Evolutionary conservation across 2,797 vertebrate species (phyloP).

Genomic region (Phalanger gymnotis): DNA sequence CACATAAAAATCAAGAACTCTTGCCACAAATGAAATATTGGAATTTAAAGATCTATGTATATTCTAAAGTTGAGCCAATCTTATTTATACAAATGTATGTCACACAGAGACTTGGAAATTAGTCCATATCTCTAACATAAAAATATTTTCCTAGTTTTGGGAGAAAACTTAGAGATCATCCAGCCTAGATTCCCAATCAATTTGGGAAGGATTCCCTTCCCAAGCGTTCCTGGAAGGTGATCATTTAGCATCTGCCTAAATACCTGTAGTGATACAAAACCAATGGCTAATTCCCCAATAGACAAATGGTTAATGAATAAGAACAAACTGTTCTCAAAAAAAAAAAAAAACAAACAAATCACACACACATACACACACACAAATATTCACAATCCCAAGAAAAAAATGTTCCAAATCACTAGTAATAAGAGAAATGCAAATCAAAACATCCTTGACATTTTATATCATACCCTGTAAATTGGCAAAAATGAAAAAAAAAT

Average conservation of each 20-base stretch:
- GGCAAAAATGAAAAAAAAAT: not conserved
- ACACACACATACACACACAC: not conserved
- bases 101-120: not conserved
- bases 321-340: not conserved
- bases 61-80: not conserved
- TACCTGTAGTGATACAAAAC: not conserved
- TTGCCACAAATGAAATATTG: not conserved
- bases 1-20: not conserved
- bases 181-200: not conserved
- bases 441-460: not conserved
- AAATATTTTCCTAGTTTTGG: not conserved
- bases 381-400: not conserved
- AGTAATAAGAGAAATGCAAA: not conserved
- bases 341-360: too few relatives aligned
- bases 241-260: not conserved
- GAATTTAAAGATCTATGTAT: not conserved
- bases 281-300: not conserved
- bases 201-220: not conserved
- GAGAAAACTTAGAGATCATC: not conserved
- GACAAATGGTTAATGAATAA: not conserved
- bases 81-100: not conserved
- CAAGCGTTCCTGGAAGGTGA: not conserved
- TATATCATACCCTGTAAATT: not conserved
- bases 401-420: not conserved
- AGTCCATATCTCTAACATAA: not conserved